Percentiles rank a stretch among this genome's conserved stretches.
Conservation (phyloP, 2,797 vertebrate species). For the Oceanodroma leucorhoa region DNA sequence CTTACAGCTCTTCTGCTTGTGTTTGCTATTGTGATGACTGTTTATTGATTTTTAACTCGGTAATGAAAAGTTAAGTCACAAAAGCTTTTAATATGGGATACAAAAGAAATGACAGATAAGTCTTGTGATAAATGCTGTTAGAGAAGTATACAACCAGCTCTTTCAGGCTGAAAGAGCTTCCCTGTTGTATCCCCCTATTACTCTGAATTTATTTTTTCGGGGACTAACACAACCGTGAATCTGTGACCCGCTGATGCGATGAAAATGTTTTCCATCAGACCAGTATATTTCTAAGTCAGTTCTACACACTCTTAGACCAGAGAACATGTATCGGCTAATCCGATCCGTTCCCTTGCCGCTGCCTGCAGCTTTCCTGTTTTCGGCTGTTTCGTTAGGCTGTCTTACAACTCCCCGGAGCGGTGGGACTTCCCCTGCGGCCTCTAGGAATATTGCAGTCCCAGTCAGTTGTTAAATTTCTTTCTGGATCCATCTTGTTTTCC, state of each 20-base stretch:
- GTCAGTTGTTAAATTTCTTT: background rate
- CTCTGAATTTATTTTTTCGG: background rate
- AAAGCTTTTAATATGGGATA: background rate
- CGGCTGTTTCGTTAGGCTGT: background rate
- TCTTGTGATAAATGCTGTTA: background rate
- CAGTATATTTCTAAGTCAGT: fast-evolving
- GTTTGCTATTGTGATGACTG: background rate
- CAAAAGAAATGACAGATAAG: background rate
- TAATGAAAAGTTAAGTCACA: constrained; percentile 1
- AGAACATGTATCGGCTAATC: background rate
- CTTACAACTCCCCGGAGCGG: background rate
- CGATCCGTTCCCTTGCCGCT: background rate
- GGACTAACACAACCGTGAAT: background rate
- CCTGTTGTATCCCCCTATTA: background rate
- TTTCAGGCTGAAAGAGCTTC: background rate
- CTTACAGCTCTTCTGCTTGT: background rate
- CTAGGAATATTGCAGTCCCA: background rate
- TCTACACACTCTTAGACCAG: background rate
- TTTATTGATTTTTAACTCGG: background rate
- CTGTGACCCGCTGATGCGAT: fast-evolving
- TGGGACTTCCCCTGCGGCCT: background rate
- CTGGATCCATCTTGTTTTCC: background rate
- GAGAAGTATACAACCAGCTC: background rate
- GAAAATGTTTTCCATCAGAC: background rate
- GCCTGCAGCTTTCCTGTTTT: background rate